These are phyloP conservation scores for Propithecus perrieri DNA, from an alignment of 2,797 vertebrate species.

Conservation along the genomic window DNA sequence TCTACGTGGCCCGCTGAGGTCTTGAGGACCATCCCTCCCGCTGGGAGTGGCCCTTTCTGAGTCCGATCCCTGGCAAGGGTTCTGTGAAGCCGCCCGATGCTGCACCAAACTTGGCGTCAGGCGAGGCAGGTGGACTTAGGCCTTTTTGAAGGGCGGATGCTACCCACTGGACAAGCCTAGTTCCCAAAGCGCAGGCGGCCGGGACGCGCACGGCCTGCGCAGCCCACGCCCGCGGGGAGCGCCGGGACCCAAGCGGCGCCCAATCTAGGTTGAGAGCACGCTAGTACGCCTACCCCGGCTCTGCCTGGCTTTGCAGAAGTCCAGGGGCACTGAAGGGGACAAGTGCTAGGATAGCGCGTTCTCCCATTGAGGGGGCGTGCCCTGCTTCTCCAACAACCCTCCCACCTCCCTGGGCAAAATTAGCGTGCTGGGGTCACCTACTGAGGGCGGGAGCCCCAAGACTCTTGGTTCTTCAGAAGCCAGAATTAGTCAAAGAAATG, in stretches of 20 bases:
- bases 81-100: fast-evolving
- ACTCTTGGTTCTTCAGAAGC: not conserved
- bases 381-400: not conserved
- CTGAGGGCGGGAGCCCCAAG: not conserved
- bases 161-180: not conserved
- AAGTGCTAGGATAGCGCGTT: no score
- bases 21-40: not conserved
- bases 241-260: not conserved
- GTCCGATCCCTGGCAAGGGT: fast-evolving
- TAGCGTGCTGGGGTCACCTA: not conserved
- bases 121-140: not conserved
- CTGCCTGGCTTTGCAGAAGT: not conserved
- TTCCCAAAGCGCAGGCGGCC: not conserved
- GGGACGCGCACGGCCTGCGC: fast-evolving
- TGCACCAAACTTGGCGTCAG: not conserved
- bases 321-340: not conserved
- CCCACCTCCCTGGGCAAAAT: not conserved
- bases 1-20: fast-evolving
- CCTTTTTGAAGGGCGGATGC: not conserved
- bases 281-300: not conserved
- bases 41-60: not conserved
- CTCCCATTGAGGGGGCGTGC: not conserved
- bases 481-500: not conserved
- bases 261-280: not conserved
- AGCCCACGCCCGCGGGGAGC: fast-evolving